Evolutionary conservation across 2,797 vertebrate species (phyloP), one percentile per base, ranked within the genome.

Genomic region (Moxostoma hubbsi): DNA sequence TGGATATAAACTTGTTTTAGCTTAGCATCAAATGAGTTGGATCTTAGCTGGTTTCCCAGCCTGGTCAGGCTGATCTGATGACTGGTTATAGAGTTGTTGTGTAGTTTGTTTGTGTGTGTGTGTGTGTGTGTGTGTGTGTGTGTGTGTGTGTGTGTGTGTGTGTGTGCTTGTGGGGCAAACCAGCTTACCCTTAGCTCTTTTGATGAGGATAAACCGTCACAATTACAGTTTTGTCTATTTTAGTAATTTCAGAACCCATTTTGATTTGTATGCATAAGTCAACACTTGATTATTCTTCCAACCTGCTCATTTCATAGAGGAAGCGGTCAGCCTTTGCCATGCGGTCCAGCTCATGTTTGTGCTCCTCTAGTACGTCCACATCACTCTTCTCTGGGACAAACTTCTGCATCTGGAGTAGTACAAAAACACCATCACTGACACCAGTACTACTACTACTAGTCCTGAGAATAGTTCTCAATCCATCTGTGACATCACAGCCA

Each of bases 291-390:
- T 12, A 58, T 15, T 2, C 5, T 8, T 47, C 77, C 57, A 85
- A 99, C 98, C 97, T 96, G 96, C 98, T 99, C 98, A 99, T 99
- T 90, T 99, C 98, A 0, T 97, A 99, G 85, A 99, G 93, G 91
- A 99, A 99, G 54, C 98, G 91, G 83, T 99, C 98, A 0, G 98
- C 95, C 88, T 96, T 98, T 73, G 98, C 98, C 98, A 99, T 99
- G 50, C 98, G 95, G 85, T 98, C 97, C 54, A 98, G 90, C 84
- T 99, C 98, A 0, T 99, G 98, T 82, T 98, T 99, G 81, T 99
- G 98, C 73, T 99, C 98, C 80, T 98, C 97, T 86, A 99, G 91
- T 1, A 99, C 94, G 87, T 99, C 98, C 82, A 98, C 92, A 11
- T 99, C 98, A 0, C 95, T 94, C 88, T 99, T 99, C 79, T 99